Base-by-base conservation (phyloP, 1,140 invertebrate genomes). In the Pseudoatta argentina region DNA sequence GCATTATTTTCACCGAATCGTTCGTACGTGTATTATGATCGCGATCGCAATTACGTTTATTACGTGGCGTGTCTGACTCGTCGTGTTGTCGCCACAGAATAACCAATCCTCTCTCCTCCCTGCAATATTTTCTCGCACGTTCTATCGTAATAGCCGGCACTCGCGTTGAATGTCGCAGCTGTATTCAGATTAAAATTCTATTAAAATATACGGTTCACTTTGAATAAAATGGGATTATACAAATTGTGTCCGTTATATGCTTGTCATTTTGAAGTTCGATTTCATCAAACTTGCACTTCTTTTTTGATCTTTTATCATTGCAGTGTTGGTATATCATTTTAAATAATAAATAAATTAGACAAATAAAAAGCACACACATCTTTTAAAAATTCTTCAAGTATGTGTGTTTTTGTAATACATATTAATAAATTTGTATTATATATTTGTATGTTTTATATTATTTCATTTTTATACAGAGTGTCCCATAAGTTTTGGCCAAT, bases 21-120 rank as follows among this genome's bases (percentile, higher is more conserved):
- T 39, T 12, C 34, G 21, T 76, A 39, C 21, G 55, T 21, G 34
- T 61, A 27, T 27, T 27, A 51, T 24, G 66, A 48, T 71, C 39
- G 21, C 44, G 69, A 76, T 61, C 21, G 73, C 73, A 76, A 76
- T 76, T 34, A 57, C 34, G 30, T 39, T n/a, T 75, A 39, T 75
- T 75, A 75, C 53, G 72, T 21, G 73, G 30, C 34, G 55, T 76
- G 21, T 44, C 30, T 44, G 21, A 59, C 73, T 73, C 51, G 69
- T 55, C 71, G 55, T 76, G 55, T 61, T 21, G 34, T 59, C 53
- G 53, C 55, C 55, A 61, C 55, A 59, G 34, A 76, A 59, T 61
- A 75, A 76, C 21, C 73, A 76, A 76, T 76, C 34, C 44, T 72
- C 44, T 72, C 44, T 72, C 69, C 34, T 61, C 55, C 5, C 73